Evolutionary conservation across 2,888 invertebrate species (phyloP).

Genomic region (Parthenolecanium corni): DNA sequence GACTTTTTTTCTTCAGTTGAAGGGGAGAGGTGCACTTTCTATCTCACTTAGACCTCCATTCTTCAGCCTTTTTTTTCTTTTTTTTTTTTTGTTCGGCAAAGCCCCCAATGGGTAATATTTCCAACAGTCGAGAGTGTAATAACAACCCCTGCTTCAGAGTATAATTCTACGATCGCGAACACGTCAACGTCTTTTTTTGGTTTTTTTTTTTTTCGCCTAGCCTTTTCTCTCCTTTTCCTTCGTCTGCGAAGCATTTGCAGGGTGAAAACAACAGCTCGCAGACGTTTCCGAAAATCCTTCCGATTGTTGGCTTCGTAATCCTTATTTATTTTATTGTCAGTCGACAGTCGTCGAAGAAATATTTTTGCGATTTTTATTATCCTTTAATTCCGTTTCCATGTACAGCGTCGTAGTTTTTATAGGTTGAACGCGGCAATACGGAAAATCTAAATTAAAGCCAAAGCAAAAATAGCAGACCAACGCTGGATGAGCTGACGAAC

Average conservation of each 20-base stretch:
- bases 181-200: constrained; percentile 21
- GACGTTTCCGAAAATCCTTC: constrained; percentile 28
- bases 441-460: constrained; percentile 22
- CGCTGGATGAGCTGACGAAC: too few relatives aligned
- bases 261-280: constrained; percentile 26
- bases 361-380: constrained; percentile 28
- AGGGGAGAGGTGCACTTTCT: too few relatives aligned
- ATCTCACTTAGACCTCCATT: too few relatives aligned
- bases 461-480: too few relatives aligned
- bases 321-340: constrained; percentile 29
- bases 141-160: constrained; percentile 11
- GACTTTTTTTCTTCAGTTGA: neutral
- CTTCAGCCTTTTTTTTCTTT: neutral
- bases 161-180: constrained; percentile 25
- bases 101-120: constrained; percentile 25
- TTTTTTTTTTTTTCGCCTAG: too few relatives aligned
- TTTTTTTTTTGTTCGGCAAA: constrained; percentile 18
- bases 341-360: constrained; percentile 23
- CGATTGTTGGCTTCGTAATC: constrained; percentile 27
- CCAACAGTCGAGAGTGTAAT: constrained; percentile 9
- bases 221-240: too few relatives aligned
- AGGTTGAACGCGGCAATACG: neutral
- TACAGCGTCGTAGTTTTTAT: constrained; percentile 9
- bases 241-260: neutral
- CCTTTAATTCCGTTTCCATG: constrained; percentile 27